phyloP scores from a whole-genome alignment of 2,888 invertebrate species.

The Octonoba sinensis region DNA sequence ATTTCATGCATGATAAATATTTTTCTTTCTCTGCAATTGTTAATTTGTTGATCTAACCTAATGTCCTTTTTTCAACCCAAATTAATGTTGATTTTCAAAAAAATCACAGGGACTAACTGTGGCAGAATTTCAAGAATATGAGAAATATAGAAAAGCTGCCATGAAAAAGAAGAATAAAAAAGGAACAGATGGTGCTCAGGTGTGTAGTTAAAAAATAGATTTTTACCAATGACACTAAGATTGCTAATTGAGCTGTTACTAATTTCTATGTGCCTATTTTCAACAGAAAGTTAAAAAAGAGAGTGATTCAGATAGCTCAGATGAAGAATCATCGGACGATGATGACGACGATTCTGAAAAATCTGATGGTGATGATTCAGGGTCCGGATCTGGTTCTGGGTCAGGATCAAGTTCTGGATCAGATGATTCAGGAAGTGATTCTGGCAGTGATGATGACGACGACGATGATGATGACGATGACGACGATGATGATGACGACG shows the following conservation, averaged over 20 bases:
- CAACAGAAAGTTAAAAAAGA: constrained; percentile 22
- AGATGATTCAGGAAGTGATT: constrained; percentile 64
- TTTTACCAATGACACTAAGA: too few relatives aligned
- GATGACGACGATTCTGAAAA: constrained; percentile 64
- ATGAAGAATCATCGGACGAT: constrained; percentile 63
- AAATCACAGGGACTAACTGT: constrained; percentile 46
- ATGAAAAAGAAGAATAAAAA: constrained; percentile 57
- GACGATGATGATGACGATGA: constrained; percentile 60
- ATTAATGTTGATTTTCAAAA: too few relatives aligned
- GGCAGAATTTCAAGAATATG: constrained; percentile 61
- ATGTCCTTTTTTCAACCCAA: too few relatives aligned
- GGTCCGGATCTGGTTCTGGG: constrained; percentile 56
- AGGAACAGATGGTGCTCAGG: constrained; percentile 28
- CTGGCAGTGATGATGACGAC: constrained; percentile 63
- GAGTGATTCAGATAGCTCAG: constrained; percentile 58
- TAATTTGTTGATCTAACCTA: too few relatives aligned
- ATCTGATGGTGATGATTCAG: constrained; percentile 58
- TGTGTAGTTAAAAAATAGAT: constrained; percentile 1
- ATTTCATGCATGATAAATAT: too few relatives aligned
- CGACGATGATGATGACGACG: constrained; percentile 60
- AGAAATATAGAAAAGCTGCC: constrained; percentile 45
- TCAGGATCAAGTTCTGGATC: constrained; percentile 63
- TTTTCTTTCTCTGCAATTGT: too few relatives aligned
- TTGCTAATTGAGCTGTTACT: too few relatives aligned
- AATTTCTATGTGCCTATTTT: too few relatives aligned